Percentiles rank a stretch among this genome's conserved stretches.
These are phyloP conservation scores for Gryon sp. DNA, from an alignment of 1,140 invertebrate species.

Conservation along the genomic window DNA sequence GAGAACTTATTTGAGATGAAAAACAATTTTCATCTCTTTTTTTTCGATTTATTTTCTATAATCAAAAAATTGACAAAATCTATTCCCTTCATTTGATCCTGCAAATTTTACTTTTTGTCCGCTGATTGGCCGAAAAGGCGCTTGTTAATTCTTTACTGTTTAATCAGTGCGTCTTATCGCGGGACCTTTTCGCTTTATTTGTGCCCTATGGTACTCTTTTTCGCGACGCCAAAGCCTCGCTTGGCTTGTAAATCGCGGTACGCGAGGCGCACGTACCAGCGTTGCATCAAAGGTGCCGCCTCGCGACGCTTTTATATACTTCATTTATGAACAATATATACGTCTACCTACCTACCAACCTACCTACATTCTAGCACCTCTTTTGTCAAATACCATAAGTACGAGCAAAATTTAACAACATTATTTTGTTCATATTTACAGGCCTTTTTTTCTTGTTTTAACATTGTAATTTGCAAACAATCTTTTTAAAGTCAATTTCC, in stretches of 20 bases:
- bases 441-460: neutral
- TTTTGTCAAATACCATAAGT: constrained; percentile 23
- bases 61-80: no score
- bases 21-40: no score
- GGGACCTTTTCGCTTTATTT: constrained; percentile 5
- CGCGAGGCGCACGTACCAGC: constrained; percentile 69
- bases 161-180: constrained; percentile 69
- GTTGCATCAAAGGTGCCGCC: constrained; percentile 74
- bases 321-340: constrained; percentile 77
- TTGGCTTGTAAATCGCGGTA: constrained; percentile 69
- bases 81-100: no score
- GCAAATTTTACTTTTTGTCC: no score
- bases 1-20: no score
- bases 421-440: constrained; percentile 3
- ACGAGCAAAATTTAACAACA: constrained; percentile 4
- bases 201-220: constrained; percentile 1
- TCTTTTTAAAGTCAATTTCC: no score
- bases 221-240: constrained; percentile 12
- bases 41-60: no score
- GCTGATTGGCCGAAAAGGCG: neutral
- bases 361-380: constrained; percentile 71
- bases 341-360: constrained; percentile 45
- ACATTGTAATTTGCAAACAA: neutral
- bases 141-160: constrained; percentile 66
- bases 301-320: constrained; percentile 73